Base-by-base conservation (phyloP, 2,888 invertebrate species). In the Agapostemon virescens region DNA sequence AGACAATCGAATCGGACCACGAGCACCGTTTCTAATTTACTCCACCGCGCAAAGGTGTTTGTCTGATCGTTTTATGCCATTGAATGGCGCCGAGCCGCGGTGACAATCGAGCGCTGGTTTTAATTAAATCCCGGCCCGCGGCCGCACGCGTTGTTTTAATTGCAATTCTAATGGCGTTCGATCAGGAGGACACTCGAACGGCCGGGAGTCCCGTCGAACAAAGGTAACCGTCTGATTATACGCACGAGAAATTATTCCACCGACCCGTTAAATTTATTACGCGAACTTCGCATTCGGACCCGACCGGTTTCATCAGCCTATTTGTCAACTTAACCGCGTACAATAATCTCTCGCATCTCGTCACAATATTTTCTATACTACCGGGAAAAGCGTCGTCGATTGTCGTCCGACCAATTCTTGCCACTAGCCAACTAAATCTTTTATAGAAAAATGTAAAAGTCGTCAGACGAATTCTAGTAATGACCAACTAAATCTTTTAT, bases 51-150 rank as follows among this genome's bases (percentile, higher is more conserved):
- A 49, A 49, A 64, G 72, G 63, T 72, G 45, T 72, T 72, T 72
- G 70, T 58, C 70, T 40, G 71, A 63, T 63, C 71, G 63, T 63
- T 72, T 72, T 61, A 58, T 23, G 42, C 33, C 49, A 36, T 26
- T 30, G 36, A 72, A 71, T 45, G n/a, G 45, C n/a, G 33, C 26
- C 5, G 20, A n/a, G 49, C 49, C 23, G 42, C 2, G 67, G 42
- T 64, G 63, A 68, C 66, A 76, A 76, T 73, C 42, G 66, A 58
- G 36, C 36, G 74, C n/a, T n/a, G 30, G 36, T 30, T 76, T 73
- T 42, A 74, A 77, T 66, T 67, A 58, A 66, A 66, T 11, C 23
- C 63, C 52, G 15, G 5, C n/a, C 42, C n/a, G 49, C n/a, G 4
- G 9, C 13, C 38, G 45, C 13, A 40, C 40, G 33, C 55, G 33